Evolutionary conservation across 2,113 vertebrate species (phyloP), one percentile per base, ranked within the genome.

Genomic region (Elgaria multicarinata): DNA sequence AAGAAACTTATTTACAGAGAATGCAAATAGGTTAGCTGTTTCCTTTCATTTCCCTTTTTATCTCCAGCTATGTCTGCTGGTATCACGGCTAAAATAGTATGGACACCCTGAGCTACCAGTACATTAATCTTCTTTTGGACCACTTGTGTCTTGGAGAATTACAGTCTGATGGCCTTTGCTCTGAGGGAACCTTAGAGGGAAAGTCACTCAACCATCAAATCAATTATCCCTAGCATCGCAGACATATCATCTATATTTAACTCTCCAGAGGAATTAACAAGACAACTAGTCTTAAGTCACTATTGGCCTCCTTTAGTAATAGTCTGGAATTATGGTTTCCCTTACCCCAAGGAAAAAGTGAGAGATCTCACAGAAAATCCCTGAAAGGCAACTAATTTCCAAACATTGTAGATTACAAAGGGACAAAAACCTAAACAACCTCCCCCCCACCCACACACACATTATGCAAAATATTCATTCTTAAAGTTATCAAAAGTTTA

Each of bases 91-190:
- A 86, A 94, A 89, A 84, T 79, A 86, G 14, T 83, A 13, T 81
- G 36, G 24, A 80, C 71, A 90, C 20, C 14, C 2, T 1, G 0
- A 87, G 10, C 81, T 90, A 72, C 26, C 9, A 44, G 26, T 90
- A 80, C 3, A 79, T 79, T 64, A 83, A 87, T 87, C 33, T 93
- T 83, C 58, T 69, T 84, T 85, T 91, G 84, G 92, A 50, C 1
- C 66, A 85, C 24, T 89, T 92, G 18, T 69, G 36, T 53, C 74
- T 92, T 62, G n/a, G 20, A 92, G 66, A 95, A 91, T 91, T 92
- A 39, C 31, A 92, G 2, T 7, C 9, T 66, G 2, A 75, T 91
- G 16, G 4, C 33, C 12, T 79, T 44, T 90, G 3, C 71, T 88
- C 12, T 2, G 33, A 67, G 24, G 18, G 46, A 78, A 89, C 18